These are phyloP conservation scores for Lapara coniferarum DNA, from an alignment of 2,888 invertebrate genomes.

Conservation along the genomic window DNA sequence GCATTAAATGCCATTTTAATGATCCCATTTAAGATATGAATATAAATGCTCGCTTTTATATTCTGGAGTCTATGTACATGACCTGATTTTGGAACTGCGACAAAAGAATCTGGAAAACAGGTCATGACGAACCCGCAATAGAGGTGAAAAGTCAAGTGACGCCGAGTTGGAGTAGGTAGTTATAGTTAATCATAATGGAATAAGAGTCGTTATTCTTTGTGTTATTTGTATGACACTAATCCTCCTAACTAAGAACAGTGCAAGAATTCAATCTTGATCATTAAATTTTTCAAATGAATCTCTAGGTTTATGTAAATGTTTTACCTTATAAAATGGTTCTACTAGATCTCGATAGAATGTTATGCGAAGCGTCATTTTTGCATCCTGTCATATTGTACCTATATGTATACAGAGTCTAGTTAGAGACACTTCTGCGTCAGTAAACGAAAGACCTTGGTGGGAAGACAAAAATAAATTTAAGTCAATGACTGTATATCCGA, in stretches of 20 bases:
- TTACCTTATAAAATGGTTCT: too few relatives aligned
- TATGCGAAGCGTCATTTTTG: background rate
- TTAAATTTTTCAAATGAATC: too few relatives aligned
- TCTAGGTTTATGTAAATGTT: too few relatives aligned
- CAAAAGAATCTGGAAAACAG: conserved; percentile 41
- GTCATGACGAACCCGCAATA: conserved; percentile 37
- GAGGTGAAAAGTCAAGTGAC: conserved; percentile 44
- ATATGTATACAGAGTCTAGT: background rate
- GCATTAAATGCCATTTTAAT: conserved; percentile 22
- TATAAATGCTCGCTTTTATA: conserved; percentile 10
- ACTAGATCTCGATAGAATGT: too few relatives aligned
- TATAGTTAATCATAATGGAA: background rate
- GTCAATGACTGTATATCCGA: conserved; percentile 41
- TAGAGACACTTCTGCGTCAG: conserved; percentile 28
- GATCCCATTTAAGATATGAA: conserved; percentile 11
- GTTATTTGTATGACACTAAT: background rate
- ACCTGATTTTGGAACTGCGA: conserved; percentile 38
- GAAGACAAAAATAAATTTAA: conserved; percentile 44
- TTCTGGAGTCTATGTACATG: conserved; percentile 27
- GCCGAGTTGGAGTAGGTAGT: conserved; percentile 13
- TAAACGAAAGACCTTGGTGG: conserved; percentile 39
- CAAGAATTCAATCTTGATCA: too few relatives aligned
- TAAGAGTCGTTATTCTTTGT: background rate
- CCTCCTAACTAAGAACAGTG: too few relatives aligned
- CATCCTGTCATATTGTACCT: background rate